Conservation (phyloP, 2,888 invertebrate genomes). For the Dolichopus griseipennis region DNA sequence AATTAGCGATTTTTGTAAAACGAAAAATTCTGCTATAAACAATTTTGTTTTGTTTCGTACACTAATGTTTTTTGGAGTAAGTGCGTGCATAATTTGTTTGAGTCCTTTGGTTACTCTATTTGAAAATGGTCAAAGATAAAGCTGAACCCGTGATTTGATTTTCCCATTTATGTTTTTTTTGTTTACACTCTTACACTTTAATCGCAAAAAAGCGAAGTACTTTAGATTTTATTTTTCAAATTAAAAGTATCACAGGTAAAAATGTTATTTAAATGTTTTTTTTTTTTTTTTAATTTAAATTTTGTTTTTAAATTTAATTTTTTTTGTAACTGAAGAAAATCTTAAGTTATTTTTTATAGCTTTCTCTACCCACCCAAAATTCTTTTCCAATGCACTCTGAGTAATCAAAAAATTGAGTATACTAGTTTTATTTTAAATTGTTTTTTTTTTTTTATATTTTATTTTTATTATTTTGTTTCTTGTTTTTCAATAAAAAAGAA, state of each 20-base stretch:
- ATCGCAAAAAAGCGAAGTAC: not conserved
- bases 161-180: too few relatives aligned
- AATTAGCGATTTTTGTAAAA: too few relatives aligned
- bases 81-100: too few relatives aligned
- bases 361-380: constrained; percentile 6
- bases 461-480: not conserved
- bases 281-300: not conserved
- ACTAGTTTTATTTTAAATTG: too few relatives aligned
- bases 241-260: not conserved
- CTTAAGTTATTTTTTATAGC: not conserved
- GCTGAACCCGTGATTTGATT: too few relatives aligned
- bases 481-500: not conserved
- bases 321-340: not conserved
- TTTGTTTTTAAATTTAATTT: not conserved
- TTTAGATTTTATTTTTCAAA: not conserved
- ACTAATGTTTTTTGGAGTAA: too few relatives aligned
- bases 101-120: too few relatives aligned
- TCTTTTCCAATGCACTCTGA: not conserved
- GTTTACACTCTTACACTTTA: not conserved
- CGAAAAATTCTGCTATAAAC: too few relatives aligned
- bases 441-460: not conserved
- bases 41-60: too few relatives aligned
- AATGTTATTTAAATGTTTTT: too few relatives aligned
- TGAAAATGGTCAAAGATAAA: too few relatives aligned
- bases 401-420: not conserved